phyloP scores from a whole-genome alignment of 2,888 invertebrate species.

The Drosophila kanekoi region DNA sequence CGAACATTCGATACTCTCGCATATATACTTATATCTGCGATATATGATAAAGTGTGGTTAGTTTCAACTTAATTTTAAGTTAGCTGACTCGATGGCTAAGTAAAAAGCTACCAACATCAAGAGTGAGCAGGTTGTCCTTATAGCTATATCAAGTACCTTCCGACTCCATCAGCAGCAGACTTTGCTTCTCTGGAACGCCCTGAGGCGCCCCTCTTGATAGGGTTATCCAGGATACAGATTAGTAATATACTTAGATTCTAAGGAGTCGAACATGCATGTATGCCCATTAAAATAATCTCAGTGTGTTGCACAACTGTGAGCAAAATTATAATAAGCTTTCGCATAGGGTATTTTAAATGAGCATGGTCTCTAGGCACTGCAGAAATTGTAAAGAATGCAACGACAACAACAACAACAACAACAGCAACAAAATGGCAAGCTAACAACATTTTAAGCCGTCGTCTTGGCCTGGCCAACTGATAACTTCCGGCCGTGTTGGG shows the following conservation, averaged over 20 bases:
- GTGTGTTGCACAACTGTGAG: not conserved
- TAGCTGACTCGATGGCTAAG: no score
- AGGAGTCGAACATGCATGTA: no score
- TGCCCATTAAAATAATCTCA: not conserved
- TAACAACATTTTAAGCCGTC: slow-evolving; percentile 63
- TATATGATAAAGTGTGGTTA: no score
- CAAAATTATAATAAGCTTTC: not conserved
- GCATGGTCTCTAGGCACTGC: slow-evolving; percentile 20
- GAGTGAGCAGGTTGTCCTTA: no score
- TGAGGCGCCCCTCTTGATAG: no score
- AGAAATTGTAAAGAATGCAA: slow-evolving; percentile 30
- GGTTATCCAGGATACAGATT: no score
- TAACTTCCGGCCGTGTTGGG: slow-evolving; percentile 61
- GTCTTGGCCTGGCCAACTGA: slow-evolving; percentile 64
- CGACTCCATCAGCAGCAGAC: no score
- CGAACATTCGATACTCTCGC: not conserved
- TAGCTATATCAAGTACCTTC: no score
- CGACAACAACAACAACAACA: slow-evolving; percentile 29
- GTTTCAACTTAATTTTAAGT: no score
- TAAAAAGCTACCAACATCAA: no score
- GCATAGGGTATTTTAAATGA: slow-evolving; percentile 11
- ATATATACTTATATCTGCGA: not conserved
- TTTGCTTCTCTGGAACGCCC: no score
- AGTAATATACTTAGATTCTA: no score
- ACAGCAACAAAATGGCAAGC: slow-evolving; percentile 40